Evolutionary conservation across 2,888 invertebrate genomes (phyloP), one percentile per base, ranked within the genome.

Genomic region (Penaeus monodon): DNA sequence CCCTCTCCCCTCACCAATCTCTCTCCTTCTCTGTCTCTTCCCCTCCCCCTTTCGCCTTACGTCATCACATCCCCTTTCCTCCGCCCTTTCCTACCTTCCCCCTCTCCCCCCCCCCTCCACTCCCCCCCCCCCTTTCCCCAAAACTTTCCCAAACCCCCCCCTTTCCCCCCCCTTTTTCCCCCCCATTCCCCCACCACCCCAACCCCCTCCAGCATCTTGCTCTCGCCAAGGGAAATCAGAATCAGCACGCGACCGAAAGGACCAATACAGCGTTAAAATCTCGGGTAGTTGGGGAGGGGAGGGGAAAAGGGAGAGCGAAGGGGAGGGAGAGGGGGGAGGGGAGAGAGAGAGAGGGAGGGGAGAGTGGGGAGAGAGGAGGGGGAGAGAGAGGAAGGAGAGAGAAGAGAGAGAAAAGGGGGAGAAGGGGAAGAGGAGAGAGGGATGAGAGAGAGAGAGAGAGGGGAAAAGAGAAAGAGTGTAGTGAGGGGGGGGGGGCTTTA

Each of bases 121-220:
- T 57, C 57, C 10, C 10, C 17, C 10, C 57, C 17, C 14, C 3
- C 57, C 74, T 24, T 74, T 20, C 49, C n/a, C 33, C 68, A n/a
- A 38, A 24, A 68, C 63, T 4, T 65, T 29, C 17, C 65, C 27
- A n/a, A n/a, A n/a, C n/a, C 33, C 33, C 29, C 65, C 33, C 22
- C 2, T 29, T 8, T 33, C 29, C 27, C 33, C n/a, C 14, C 4
- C 63, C 29, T 22, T 20, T 27, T 64, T 7, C 22, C 81, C 57
- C 78, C 78, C 57, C 14, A 44, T 8, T 29, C 33, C 81, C 24
- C 27, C 66, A 12, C 27, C 73, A 29, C 82, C 82, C 73, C 82
- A 29, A 20, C 44, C 63, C 63, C 63, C 78, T 78, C 27, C 63
- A 78, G 78, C 64, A 64, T 78, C 64, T 78, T 29, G 44, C 64